Evolutionary conservation across 2,797 vertebrate species (phyloP).

Genomic region (Adrianichthys oophorus): DNA sequence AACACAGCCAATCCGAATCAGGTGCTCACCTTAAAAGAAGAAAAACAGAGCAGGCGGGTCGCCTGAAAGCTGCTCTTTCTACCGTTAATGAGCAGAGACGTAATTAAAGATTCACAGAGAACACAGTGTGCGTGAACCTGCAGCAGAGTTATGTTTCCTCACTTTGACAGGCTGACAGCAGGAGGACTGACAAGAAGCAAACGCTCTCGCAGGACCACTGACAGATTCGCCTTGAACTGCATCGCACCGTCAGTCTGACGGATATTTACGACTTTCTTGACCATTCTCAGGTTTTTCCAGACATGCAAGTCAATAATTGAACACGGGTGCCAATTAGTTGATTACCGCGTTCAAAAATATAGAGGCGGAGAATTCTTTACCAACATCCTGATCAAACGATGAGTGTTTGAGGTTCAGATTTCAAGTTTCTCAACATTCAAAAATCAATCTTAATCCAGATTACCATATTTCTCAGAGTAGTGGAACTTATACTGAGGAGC

Average conservation of each 20-base stretch:
- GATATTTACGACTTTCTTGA: too few relatives aligned
- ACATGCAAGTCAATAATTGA: too few relatives aligned
- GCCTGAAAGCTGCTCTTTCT: not conserved
- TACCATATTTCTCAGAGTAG: too few relatives aligned
- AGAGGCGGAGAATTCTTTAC: too few relatives aligned
- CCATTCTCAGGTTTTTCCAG: too few relatives aligned
- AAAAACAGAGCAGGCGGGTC: not conserved
- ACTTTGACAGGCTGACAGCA: conserved; percentile 22
- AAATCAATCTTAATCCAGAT: too few relatives aligned
- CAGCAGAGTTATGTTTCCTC: conserved; percentile 14
- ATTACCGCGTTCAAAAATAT: too few relatives aligned
- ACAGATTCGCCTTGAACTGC: conserved; percentile 4
- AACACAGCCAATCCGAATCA: conserved; percentile 11
- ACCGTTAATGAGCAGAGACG: not conserved
- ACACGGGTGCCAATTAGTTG: too few relatives aligned
- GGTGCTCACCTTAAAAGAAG: conserved; percentile 5
- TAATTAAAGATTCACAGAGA: conserved; percentile 22
- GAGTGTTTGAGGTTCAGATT: too few relatives aligned
- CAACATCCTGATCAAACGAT: too few relatives aligned
- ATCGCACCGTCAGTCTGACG: not conserved
- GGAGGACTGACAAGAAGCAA: conserved; percentile 41
- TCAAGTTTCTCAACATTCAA: too few relatives aligned
- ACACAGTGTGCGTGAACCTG: conserved; percentile 4
- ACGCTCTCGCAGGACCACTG: not conserved
- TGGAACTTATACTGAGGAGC: too few relatives aligned